Evolutionary conservation across 2,797 vertebrate genomes (phyloP), one percentile per base, ranked within the genome.

Genomic region (Siniperca scherzeri): DNA sequence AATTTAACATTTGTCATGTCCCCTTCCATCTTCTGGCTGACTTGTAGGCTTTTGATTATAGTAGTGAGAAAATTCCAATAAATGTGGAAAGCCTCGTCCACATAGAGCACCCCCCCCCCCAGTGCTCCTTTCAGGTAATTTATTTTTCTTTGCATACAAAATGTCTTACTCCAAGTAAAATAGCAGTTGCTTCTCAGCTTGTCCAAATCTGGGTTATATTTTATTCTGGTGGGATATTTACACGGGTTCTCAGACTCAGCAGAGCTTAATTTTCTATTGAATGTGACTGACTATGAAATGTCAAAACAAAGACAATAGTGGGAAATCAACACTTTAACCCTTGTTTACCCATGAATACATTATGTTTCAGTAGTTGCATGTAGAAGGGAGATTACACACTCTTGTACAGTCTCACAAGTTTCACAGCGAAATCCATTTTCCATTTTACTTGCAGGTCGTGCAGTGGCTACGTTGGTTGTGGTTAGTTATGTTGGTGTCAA

Each of bases 111-210:
- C 40, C 48, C 27, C 53, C 46, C 9, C 7, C 2, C 36, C 14
- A n/a, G 60, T 61, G 48, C 81, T 87, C 57, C 74, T 90, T 89
- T 86, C 77, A 83, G 72, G 80, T 90, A 73, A 93, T 94, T 90
- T 91, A 88, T 90, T 93, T 93, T 93, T 89, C 83, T 88, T 92
- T 93, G 91, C 90, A 93, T 91, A 89, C 55, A 81, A 86, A 91
- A 88, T 86, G 75, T 87, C 64, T 77, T 53, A 44, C 86, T 88
- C 70, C 46, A 27, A 87, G 78, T 84, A 65, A 90, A 92, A 92
- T 90, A 91, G 85, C 68, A 66, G 81, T 73, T 48, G 21, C 74
- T 78, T 90, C 80, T 87, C 69, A 67, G 65, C 68, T 70, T 57
- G 50, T 57, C 42, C 33, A 53, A 52, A 44, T 62, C 64, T 67